Evolutionary conservation across 2,113 vertebrate species (phyloP).

Genomic region (Orthochromis malagaraziensis): DNA sequence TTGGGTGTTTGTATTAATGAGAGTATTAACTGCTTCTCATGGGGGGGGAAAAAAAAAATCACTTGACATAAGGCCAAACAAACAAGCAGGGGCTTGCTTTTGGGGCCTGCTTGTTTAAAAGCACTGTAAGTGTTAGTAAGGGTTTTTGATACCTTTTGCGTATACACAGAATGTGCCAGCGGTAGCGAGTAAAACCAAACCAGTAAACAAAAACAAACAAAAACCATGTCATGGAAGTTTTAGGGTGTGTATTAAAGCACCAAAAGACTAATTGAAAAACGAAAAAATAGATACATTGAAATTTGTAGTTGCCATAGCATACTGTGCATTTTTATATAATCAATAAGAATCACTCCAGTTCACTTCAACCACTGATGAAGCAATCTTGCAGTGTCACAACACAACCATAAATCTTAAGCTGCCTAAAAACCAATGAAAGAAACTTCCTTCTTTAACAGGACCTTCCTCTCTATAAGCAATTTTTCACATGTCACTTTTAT

Average conservation of each 20-base stretch:
- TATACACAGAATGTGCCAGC: background rate
- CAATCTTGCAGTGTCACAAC: background rate
- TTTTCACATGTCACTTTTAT: constrained; percentile 29
- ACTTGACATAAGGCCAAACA: background rate
- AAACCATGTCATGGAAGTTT: background rate
- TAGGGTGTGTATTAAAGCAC: background rate
- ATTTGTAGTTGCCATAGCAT: background rate
- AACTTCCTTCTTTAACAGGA: background rate
- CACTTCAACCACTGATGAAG: background rate
- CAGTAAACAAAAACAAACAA: background rate
- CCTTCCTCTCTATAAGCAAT: background rate
- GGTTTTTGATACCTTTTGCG: background rate
- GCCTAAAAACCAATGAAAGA: background rate
- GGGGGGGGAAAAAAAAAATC: rapidly evolving
- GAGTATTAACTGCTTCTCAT: background rate
- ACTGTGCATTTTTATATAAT: background rate
- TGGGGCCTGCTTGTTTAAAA: background rate
- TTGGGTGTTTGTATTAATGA: background rate
- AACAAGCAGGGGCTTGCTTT: background rate
- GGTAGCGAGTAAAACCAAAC: background rate
- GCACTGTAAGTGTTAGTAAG: background rate
- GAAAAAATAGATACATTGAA: background rate
- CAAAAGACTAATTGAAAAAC: background rate
- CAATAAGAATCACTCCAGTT: background rate
- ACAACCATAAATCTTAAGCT: background rate